Percentiles rank a stretch among this genome's conserved stretches.
phyloP scores from a whole-genome alignment of 2,113 vertebrate genomes.

The Sialia sialis region DNA sequence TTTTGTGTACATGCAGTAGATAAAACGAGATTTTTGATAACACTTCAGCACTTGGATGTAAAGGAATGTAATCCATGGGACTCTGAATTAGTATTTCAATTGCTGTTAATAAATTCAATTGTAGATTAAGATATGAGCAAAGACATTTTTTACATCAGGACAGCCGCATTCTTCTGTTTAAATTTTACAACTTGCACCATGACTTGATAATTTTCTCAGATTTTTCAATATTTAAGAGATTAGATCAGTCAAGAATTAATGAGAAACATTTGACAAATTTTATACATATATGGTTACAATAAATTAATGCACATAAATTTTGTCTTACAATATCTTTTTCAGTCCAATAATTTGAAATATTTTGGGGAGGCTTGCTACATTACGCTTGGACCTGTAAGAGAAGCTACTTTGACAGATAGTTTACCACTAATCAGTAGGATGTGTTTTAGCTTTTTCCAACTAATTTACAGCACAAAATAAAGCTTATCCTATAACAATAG shows the following conservation, averaged over 20 bases:
- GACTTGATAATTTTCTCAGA: neutral
- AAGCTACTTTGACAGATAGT: neutral
- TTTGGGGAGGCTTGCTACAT: neutral
- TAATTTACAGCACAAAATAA: neutral
- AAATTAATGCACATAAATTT: neutral
- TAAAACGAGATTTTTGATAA: neutral
- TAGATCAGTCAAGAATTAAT: neutral
- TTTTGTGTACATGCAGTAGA: neutral
- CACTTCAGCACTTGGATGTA: neutral
- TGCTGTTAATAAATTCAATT: neutral
- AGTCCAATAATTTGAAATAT: neutral
- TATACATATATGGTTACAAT: neutral
- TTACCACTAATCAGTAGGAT: neutral
- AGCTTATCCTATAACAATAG: neutral
- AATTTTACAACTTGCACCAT: neutral
- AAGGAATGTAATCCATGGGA: neutral
- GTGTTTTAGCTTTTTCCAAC: neutral
- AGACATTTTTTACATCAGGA: neutral
- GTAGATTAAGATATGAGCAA: neutral
- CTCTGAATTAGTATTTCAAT: neutral
- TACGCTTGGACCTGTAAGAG: neutral
- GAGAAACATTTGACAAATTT: neutral
- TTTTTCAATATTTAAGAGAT: neutral
- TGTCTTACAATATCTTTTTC: neutral
- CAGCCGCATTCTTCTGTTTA: neutral